Base-by-base conservation (phyloP, 2,113 vertebrate genomes). In the Brienomyrus brachyistius region DNA sequence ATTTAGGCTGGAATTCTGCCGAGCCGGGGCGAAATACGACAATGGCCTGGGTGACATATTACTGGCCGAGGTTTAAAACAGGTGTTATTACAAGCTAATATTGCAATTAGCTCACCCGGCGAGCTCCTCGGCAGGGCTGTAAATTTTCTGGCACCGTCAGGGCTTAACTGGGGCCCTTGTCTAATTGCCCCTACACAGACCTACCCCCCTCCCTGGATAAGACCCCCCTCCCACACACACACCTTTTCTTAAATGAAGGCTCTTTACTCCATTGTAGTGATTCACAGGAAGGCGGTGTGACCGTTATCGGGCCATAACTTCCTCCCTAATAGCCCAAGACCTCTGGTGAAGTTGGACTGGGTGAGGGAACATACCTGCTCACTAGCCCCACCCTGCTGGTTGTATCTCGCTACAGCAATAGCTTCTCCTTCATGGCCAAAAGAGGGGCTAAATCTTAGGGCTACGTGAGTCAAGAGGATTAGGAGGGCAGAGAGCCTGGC, bases 61-160 rank as follows among this genome's bases (percentile, higher is more conserved):
- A 87, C 89, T 90, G 59, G 40, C 87, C 91, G 19, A 54, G 88
- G 88, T 91, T 90, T 91, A 90, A 92, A 92, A 92, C 93, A 93
- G 93, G 93, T 94, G 94, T 93, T 95, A 94, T 94, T 95, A 94
- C 94, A 93, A 94, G 93, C 95, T 96, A 95, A 96, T 96, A 95
- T 94, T 93, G 94, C 95, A 94, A 94, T 96, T 95, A 96, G 94
- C 94, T 93, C 91, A 91, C 93, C 90, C 93, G 92, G 92, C 93
- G 80, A 95, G 94, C 92, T 90, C 91, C 93, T 91, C 91, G 90
- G 91, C 5, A 92, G 92, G 91, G 89, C 92, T 54, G 94, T 96
- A 96, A 96, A 96, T 96, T 90, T 89, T 89, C 77, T 2, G 40
- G 59, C 83, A 91, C 93, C 94, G 95, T 94, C 95, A 94, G 91